Percentiles rank a stretch among this genome's conserved stretches.
Conservation (phyloP, 1,140 invertebrate genomes). For the Apis cerana region DNA sequence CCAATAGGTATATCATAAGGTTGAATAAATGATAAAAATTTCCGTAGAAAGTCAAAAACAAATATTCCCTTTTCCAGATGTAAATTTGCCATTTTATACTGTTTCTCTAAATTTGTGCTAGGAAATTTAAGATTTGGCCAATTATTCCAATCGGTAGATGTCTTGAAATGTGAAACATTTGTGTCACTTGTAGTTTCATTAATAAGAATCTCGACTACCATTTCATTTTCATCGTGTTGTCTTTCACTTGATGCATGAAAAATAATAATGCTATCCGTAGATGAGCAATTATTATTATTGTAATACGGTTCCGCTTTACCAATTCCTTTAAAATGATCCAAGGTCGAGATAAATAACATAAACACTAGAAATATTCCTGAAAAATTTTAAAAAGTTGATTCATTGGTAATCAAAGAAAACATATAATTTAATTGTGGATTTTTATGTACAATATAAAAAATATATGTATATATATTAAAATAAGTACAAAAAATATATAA, state of each 20-base stretch:
- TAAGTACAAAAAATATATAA: too few relatives aligned
- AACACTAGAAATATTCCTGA: slow-evolving; percentile 59
- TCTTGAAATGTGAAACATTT: slow-evolving; percentile 73
- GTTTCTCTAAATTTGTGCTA: slow-evolving; percentile 65
- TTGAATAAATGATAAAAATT: slow-evolving; percentile 82
- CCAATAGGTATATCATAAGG: slow-evolving; percentile 82
- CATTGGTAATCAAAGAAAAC: background rate
- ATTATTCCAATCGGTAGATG: slow-evolving; percentile 68
- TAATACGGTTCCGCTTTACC: slow-evolving; percentile 53
- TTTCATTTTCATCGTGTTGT: slow-evolving; percentile 20
- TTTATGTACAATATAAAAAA: background rate
- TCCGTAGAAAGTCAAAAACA: slow-evolving; percentile 81
- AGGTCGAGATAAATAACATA: slow-evolving; percentile 36
- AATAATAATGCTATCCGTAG: slow-evolving; percentile 66
- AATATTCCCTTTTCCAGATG: slow-evolving; percentile 81
- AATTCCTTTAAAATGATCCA: slow-evolving; percentile 54
- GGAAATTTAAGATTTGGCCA: slow-evolving; percentile 74
- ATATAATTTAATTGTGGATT: background rate
- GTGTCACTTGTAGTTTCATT: slow-evolving; percentile 57
- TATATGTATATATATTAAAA: background rate
- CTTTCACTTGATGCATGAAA: slow-evolving; percentile 57
- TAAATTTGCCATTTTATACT: slow-evolving; percentile 80
- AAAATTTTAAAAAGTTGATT: slow-evolving; percentile 22
- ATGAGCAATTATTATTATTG: slow-evolving; percentile 65
- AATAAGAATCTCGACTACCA: slow-evolving; percentile 25